phyloP scores from a whole-genome alignment of 2,113 vertebrate genomes.

The Macquaria ambigua region DNA sequence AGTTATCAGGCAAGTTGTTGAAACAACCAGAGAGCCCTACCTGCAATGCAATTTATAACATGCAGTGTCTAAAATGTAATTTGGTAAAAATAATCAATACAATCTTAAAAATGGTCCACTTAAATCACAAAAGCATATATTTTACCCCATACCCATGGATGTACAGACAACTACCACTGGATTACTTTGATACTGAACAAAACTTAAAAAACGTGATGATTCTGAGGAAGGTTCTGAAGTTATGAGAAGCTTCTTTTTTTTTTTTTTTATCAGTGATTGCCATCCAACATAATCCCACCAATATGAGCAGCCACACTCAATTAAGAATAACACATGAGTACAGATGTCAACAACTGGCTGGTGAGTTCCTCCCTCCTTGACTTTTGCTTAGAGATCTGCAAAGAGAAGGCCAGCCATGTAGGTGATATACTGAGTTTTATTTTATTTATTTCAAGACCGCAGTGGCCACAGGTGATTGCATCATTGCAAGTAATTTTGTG shows the following conservation, averaged over 20 bases:
- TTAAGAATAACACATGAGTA: neutral
- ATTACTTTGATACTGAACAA: neutral
- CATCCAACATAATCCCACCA: neutral
- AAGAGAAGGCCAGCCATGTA: neutral
- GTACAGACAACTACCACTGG: neutral
- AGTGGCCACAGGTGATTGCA: neutral
- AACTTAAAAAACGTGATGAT: neutral
- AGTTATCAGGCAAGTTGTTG: neutral
- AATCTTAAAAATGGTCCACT: neutral
- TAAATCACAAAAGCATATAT: neutral
- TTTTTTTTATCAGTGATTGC: neutral
- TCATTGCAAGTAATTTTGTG: neutral
- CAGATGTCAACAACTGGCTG: neutral
- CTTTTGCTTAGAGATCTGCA: neutral
- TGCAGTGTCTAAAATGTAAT: neutral
- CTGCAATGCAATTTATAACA: neutral
- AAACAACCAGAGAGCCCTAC: neutral
- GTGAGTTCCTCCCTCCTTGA: neutral
- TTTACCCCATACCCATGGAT: neutral
- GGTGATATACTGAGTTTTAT: neutral
- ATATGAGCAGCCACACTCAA: neutral
- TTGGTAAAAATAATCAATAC: neutral
- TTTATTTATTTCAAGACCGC: neutral
- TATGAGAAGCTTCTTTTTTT: neutral
- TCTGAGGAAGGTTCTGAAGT: neutral